A percentile compares a stretch with the other conserved stretches of the same genome.
Conservation (phyloP, 2,888 invertebrate genomes). For the Zelleria hepariella region DNA sequence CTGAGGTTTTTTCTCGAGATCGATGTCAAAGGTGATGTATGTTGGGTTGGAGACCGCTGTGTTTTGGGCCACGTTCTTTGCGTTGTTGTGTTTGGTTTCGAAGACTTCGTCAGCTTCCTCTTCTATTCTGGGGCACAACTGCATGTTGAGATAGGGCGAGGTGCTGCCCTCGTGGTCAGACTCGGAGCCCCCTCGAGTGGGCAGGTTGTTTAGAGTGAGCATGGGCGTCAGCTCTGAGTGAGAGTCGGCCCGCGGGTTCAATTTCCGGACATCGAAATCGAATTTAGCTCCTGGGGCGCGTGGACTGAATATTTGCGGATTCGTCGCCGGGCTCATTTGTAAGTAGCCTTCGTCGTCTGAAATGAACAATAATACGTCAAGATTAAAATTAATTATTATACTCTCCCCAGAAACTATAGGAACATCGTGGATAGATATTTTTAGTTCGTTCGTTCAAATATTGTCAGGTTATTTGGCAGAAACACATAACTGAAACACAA, state of each 20-base stretch:
- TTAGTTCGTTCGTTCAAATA: too few relatives aligned
- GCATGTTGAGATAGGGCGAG: conserved; percentile 41
- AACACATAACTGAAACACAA: background rate
- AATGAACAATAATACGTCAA: conserved; percentile 24
- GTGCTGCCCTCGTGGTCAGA: conserved; percentile 50
- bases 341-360: conserved; percentile 72
- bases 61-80: conserved; percentile 36
- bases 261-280: conserved; percentile 59
- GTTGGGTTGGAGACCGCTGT: conserved; percentile 54
- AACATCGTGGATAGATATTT: too few relatives aligned
- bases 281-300: conserved; percentile 56
- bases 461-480: too few relatives aligned
- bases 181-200: conserved; percentile 50
- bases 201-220: conserved; percentile 56
- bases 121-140: conserved; percentile 38
- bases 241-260: conserved; percentile 35
- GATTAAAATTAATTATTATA: too few relatives aligned
- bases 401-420: too few relatives aligned
- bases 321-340: conserved; percentile 71
- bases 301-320: conserved; percentile 69
- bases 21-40: conserved; percentile 48
- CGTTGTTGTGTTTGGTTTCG: conserved; percentile 39
- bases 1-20: conserved; percentile 50
- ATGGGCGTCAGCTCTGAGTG: conserved; percentile 68
- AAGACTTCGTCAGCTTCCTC: conserved; percentile 61